A percentile compares a stretch with the other conserved stretches of the same genome.
phyloP scores from a whole-genome alignment of 2,888 invertebrate species.

The Drosophila phalerata region DNA sequence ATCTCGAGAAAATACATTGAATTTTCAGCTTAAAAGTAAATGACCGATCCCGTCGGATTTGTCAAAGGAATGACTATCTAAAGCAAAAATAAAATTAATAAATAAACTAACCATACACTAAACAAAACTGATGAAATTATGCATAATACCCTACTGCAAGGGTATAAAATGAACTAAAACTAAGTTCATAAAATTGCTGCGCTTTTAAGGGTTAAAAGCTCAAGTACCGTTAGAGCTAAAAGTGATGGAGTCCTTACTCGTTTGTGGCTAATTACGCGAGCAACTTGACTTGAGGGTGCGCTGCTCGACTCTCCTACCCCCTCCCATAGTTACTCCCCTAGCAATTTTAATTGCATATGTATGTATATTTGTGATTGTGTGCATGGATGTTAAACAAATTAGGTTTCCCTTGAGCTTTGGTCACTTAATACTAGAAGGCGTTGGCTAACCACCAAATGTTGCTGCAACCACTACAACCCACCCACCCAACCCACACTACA shows the following conservation, averaged over 20 bases:
- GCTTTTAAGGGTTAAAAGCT: slow-evolving; percentile 66
- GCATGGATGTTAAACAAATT: slow-evolving; percentile 67
- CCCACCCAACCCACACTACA: slow-evolving; percentile 12
- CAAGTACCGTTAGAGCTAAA: slow-evolving; percentile 31
- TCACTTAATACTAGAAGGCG: slow-evolving; percentile 49
- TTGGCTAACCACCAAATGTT: slow-evolving; percentile 64
- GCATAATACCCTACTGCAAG: background rate
- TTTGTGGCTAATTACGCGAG: slow-evolving; percentile 49
- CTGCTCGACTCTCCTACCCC: slow-evolving; percentile 15
- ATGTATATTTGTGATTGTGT: slow-evolving; percentile 13
- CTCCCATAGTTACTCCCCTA: slow-evolving; percentile 45
- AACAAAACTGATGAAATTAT: too few species aligned
- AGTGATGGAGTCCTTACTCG: background rate
- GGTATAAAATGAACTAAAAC: slow-evolving; percentile 34
- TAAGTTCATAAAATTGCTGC: slow-evolving; percentile 49
- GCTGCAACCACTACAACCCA: slow-evolving; percentile 39
- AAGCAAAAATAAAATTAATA: too few species aligned
- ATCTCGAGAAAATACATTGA: too few species aligned
- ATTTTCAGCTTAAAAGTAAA: too few species aligned
- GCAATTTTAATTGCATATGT: slow-evolving; percentile 65
- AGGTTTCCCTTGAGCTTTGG: slow-evolving; percentile 60
- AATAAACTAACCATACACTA: too few species aligned
- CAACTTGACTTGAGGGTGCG: slow-evolving; percentile 60
- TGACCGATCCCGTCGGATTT: too few species aligned
- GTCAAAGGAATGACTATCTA: too few species aligned